These are phyloP conservation scores for Steatocranus sp. DNA, from an alignment of 2,797 vertebrate species.

Conservation along the genomic window DNA sequence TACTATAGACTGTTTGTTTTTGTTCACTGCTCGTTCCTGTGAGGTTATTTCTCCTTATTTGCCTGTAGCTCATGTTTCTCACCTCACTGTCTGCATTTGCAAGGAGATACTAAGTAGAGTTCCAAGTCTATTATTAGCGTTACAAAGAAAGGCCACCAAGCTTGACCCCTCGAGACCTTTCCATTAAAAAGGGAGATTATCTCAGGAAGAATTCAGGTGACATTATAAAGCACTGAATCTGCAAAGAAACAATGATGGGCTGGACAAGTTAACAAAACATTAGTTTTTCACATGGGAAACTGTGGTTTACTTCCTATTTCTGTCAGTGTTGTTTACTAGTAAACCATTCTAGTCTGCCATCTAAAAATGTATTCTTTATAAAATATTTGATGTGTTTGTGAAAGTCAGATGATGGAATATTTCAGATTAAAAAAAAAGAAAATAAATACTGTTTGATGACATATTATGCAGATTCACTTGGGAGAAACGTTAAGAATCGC, in stretches of 20 bases:
- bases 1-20: not conserved
- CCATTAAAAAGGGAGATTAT: not conserved
- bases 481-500: not conserved
- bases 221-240: not conserved
- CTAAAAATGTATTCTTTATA: fast-evolving
- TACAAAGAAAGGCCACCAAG: not conserved
- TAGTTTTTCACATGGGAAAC: not conserved
- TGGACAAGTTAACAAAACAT: not conserved
- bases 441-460: fast-evolving
- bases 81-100: not conserved
- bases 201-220: not conserved
- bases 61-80: not conserved
- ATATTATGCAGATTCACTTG: not conserved
- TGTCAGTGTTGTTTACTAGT: not conserved
- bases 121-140: not conserved
- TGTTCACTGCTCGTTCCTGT: not conserved
- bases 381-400: fast-evolving
- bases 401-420: not conserved
- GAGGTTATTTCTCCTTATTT: not conserved
- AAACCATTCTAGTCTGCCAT: not conserved
- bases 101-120: not conserved
- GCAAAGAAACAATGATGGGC: not conserved
- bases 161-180: not conserved
- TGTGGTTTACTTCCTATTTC: not conserved
- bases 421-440: not conserved